Percentiles rank a stretch among this genome's conserved stretches.
Conservation (phyloP, 2,888 invertebrate genomes). For the Chydorus sphaericus region DNA sequence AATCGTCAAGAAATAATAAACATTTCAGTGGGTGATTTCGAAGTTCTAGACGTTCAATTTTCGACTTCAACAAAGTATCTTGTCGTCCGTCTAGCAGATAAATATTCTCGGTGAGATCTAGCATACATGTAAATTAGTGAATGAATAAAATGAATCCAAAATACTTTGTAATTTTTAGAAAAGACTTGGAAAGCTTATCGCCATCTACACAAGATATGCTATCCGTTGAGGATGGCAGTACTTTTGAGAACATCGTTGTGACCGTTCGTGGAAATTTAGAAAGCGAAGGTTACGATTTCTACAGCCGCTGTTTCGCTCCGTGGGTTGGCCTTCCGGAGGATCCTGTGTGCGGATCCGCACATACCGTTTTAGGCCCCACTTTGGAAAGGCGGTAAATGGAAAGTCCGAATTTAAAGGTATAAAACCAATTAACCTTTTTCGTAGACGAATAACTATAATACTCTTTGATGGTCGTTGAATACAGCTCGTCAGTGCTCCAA, state of each 20-base stretch:
- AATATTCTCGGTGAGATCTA: slow-evolving; percentile 8
- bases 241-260: slow-evolving; percentile 24
- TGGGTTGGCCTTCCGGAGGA: slow-evolving; percentile 34
- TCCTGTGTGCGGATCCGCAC: slow-evolving; percentile 34
- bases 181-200: slow-evolving; percentile 19
- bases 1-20: slow-evolving; percentile 19
- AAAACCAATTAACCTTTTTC: too few relatives aligned
- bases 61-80: slow-evolving; percentile 23
- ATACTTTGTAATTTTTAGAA: slow-evolving; percentile 11
- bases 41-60: slow-evolving; percentile 21
- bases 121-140: neutral
- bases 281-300: slow-evolving; percentile 25
- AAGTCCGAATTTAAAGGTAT: slow-evolving; percentile 24
- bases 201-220: slow-evolving; percentile 20
- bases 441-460: neutral
- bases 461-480: neutral
- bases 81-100: slow-evolving; percentile 23
- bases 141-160: neutral
- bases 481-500: slow-evolving; percentile 24
- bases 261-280: slow-evolving; percentile 24
- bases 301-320: slow-evolving; percentile 35
- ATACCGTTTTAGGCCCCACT: slow-evolving; percentile 33
- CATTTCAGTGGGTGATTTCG: slow-evolving; percentile 20
- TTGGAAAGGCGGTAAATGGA: slow-evolving; percentile 31
- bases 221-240: slow-evolving; percentile 18